phyloP scores from a whole-genome alignment of 2,797 vertebrate species.

The Spondyliosoma cantharus region DNA sequence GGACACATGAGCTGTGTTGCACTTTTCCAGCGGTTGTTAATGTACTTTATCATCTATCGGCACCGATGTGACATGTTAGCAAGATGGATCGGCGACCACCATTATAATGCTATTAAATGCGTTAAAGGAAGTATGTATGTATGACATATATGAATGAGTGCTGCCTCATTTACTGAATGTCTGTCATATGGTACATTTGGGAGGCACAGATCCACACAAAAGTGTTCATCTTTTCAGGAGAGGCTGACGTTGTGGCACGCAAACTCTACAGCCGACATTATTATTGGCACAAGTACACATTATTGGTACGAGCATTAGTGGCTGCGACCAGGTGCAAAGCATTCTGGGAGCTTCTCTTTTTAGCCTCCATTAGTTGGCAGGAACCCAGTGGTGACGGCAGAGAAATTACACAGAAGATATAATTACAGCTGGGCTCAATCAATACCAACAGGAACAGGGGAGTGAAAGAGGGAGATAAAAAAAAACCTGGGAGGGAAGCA shows the following conservation, averaged over 20 bases:
- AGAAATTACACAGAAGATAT: conserved; percentile 79
- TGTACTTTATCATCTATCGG: conserved; percentile 26
- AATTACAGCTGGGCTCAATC: conserved; percentile 80
- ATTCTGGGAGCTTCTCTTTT: conserved; percentile 69
- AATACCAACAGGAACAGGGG: conserved; percentile 72
- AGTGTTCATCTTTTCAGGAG: conserved; percentile 2
- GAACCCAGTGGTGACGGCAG: conserved; percentile 73
- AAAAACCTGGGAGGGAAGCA: conserved; percentile 56
- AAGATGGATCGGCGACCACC: conserved; percentile 12
- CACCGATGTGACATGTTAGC: conserved; percentile 22
- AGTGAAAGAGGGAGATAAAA: conserved; percentile 60
- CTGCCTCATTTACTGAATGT: conserved; percentile 38
- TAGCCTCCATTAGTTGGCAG: conserved; percentile 74
- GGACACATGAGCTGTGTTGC: conserved; percentile 39
- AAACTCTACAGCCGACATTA: conserved; percentile 41
- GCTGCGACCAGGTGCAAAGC: conserved; percentile 70
- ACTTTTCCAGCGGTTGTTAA: conserved; percentile 29
- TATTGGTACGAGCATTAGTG: conserved; percentile 47
- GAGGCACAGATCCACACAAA: conserved; percentile 14
- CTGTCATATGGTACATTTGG: conserved; percentile 14
- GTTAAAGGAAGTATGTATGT: neutral
- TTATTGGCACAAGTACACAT: conserved; percentile 39
- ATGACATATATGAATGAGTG: neutral
- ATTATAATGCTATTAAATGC: neutral
- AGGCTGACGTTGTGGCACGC: conserved; percentile 12